Evolutionary conservation across 2,888 invertebrate species (phyloP), one percentile per base, ranked within the genome.

Genomic region (Nomada ruficornis): DNA sequence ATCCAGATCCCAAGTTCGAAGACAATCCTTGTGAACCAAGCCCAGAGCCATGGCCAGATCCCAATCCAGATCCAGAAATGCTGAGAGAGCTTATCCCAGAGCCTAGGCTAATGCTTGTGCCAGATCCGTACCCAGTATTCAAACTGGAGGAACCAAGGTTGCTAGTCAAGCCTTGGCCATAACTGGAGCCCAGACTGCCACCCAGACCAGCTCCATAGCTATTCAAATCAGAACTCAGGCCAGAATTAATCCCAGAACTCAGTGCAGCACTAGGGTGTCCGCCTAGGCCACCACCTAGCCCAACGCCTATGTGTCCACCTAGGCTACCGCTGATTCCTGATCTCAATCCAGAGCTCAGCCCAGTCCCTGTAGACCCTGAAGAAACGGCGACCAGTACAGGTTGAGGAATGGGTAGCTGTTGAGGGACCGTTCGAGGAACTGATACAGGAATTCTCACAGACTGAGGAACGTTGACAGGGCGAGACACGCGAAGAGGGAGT

Each of bases 321-420:
- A 47, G 2, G 10, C 65, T 20, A 18, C 47, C 20, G 2, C 65
- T 3, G 18, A 74, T 20, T 36, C 74, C 50, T 13, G 18, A 15
- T 5, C 18, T 18, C 9, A 26, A 3, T 54, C 72, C 72, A 26
- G 47, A 20, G 9, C 29, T n/a, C 0, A 73, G 44, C 1, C 42
- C 59, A 23, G 73, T 54, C 20, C 59, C n/a, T 23, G 23, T 5
- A 15, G 73, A 42, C 29, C n/a, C 20, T 2, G 74, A 23, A 2
- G 64, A 47, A 10, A 89, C 88, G 5, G 88, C 86, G 9, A 91
- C 86, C 42, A 85, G 80, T 0, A 91, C 87, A 13, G 91, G 88
- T 29, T 87, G 84, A 11, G 91, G 89, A n/a, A 89, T 84, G 9
- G 91, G 89, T n/a, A 90, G 86, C 0, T 29, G 59, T 2, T 55